Percentiles rank a stretch among this genome's conserved stretches.
phyloP scores from a whole-genome alignment of 2,113 vertebrate species.

The Erinaceus europaeus region DNA sequence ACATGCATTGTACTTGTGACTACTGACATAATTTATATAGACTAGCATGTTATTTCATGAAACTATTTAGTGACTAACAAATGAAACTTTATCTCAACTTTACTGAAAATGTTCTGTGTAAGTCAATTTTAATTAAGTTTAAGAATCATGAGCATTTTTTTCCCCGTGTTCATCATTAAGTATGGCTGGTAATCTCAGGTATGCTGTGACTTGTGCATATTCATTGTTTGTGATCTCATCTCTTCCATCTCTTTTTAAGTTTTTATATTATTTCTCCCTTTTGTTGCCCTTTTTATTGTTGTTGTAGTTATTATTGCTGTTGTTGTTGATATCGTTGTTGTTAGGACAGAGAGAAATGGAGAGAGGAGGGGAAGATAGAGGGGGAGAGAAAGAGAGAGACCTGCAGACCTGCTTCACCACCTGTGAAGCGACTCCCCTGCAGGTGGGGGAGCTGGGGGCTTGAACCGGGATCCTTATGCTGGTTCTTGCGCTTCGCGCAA shows the following conservation, averaged over 20 bases:
- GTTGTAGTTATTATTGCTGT: too few species aligned
- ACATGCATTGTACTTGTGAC: not conserved
- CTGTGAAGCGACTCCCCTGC: too few species aligned
- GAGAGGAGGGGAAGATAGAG: too few species aligned
- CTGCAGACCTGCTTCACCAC: too few species aligned
- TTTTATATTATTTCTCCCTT: too few species aligned
- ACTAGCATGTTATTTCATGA: not conserved
- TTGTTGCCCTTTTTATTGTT: too few species aligned
- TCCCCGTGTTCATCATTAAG: not conserved
- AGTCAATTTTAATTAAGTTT: not conserved
- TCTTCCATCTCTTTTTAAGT: not conserved
- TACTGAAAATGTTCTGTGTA: not conserved
- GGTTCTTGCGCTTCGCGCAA: too few species aligned
- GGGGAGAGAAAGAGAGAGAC: too few species aligned
- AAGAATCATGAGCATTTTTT: not conserved
- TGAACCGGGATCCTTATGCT: too few species aligned
- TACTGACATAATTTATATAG: not conserved
- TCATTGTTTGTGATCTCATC: not conserved
- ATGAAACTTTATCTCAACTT: not conserved
- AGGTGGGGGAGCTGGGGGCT: too few species aligned
- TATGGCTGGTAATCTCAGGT: not conserved
- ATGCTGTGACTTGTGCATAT: not conserved
- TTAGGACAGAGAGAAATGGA: too few species aligned
- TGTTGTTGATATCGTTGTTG: too few species aligned
- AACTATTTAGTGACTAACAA: not conserved